These are phyloP conservation scores for Toxotes lorentzi DNA, from an alignment of 2,797 vertebrate species.

Conservation along the genomic window DNA sequence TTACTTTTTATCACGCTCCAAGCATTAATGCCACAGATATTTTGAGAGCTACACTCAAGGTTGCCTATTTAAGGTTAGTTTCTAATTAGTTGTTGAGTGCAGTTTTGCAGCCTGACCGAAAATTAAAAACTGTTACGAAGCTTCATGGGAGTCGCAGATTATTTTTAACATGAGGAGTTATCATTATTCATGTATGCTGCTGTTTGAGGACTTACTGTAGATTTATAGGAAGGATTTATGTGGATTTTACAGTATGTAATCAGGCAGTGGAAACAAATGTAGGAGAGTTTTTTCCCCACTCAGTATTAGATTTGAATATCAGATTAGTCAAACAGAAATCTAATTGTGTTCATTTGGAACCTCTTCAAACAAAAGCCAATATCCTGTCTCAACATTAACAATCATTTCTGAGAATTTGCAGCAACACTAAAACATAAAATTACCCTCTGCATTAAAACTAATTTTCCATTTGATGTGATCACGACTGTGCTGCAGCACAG, in stretches of 20 bases:
- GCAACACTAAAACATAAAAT: conserved; percentile 11
- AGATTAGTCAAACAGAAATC: conserved; percentile 18
- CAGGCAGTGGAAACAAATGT: conserved; percentile 18
- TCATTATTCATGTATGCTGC: conserved; percentile 23
- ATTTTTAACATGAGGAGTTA: conserved; percentile 24
- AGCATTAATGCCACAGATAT: conserved; percentile 12
- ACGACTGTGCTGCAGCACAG: conserved; percentile 6
- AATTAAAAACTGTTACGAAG: conserved; percentile 7
- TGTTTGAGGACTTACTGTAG: conserved; percentile 27
- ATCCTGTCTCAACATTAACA: neutral
- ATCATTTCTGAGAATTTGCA: conserved; percentile 12
- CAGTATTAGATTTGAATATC: conserved; percentile 32
- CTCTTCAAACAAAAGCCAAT: conserved; percentile 14
- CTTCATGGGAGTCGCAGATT: conserved; percentile 7
- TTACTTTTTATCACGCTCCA: neutral
- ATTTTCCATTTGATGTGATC: conserved; percentile 8
- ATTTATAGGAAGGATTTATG: conserved; percentile 39
- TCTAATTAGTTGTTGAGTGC: conserved; percentile 23
- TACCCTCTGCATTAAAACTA: conserved; percentile 3
- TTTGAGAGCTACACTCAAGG: conserved; percentile 14
- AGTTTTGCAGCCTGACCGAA: conserved; percentile 53
- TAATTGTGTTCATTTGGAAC: conserved; percentile 7
- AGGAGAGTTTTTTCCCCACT: neutral
- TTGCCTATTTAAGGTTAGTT: conserved; percentile 7
- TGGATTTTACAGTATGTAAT: conserved; percentile 39